These are phyloP conservation scores for Synergus umbraculus DNA, from an alignment of 2,888 invertebrate genomes.

Conservation along the genomic window DNA sequence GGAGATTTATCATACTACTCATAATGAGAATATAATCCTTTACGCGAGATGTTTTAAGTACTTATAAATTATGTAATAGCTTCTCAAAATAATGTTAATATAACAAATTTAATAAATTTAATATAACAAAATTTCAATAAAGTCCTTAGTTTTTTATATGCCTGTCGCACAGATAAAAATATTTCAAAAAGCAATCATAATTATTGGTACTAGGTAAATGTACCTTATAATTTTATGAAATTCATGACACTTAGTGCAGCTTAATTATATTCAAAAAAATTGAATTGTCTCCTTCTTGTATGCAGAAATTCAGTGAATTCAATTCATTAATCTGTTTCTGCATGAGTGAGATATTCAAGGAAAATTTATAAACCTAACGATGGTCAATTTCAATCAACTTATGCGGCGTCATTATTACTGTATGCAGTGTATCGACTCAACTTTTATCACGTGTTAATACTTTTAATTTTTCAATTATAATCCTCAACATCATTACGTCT, in stretches of 20 bases:
- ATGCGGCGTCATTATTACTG: background rate
- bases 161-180: background rate
- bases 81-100: slow-evolving; percentile 1
- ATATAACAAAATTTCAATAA: background rate
- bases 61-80: background rate
- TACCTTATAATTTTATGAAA: too few relatives aligned
- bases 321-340: background rate
- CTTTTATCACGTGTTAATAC: slow-evolving; percentile 48
- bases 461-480: slow-evolving; percentile 52
- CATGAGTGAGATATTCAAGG: slow-evolving; percentile 13
- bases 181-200: background rate
- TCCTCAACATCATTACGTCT: slow-evolving; percentile 51
- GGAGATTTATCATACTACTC: background rate
- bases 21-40: background rate
- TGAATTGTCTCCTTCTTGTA: background rate
- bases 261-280: background rate
- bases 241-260: too few relatives aligned
- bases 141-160: background rate
- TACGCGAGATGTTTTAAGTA: background rate
- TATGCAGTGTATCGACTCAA: background rate
- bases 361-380: slow-evolving; percentile 33
- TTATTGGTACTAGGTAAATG: background rate
- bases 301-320: background rate
- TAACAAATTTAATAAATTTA: too few relatives aligned
- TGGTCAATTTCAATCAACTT: slow-evolving; percentile 18